phyloP scores from a whole-genome alignment of 2,113 vertebrate genomes.

The Bufo bufo region DNA sequence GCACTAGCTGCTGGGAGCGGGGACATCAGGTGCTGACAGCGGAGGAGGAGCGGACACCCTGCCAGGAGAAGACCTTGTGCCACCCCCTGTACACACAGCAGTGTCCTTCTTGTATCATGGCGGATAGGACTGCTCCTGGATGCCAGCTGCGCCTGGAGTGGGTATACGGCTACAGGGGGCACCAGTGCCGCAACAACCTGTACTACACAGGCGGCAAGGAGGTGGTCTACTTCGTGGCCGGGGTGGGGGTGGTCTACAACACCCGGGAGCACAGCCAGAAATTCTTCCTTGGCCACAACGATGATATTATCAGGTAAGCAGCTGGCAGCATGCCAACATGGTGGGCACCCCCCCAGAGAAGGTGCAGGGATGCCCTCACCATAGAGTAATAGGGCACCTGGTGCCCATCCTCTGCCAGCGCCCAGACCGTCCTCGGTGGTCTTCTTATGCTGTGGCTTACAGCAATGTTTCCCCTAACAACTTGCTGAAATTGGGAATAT shows the following conservation, averaged over 20 bases:
- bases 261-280: conserved; percentile 95
- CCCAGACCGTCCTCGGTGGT: too few species aligned
- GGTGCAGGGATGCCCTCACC: too few species aligned
- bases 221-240: conserved; percentile 96
- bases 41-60: conserved; percentile 52
- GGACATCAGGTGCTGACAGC: conserved; percentile 46
- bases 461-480: too few species aligned
- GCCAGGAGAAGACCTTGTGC: conserved; percentile 53
- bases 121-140: conserved; percentile 92
- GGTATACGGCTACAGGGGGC: conserved; percentile 96
- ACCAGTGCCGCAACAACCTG: conserved; percentile 98
- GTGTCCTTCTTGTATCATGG: conserved; percentile 75
- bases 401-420: too few species aligned
- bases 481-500: too few species aligned
- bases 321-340: not conserved
- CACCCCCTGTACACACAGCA: not conserved
- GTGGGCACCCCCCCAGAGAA: not conserved
- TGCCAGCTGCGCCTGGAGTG: conserved; percentile 96
- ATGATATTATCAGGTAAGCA: conserved; percentile 97
- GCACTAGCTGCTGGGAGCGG: conserved; percentile 21
- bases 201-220: conserved; percentile 96
- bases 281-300: conserved; percentile 98
- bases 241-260: conserved; percentile 96
- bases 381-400: too few species aligned
- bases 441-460: too few species aligned